These are phyloP conservation scores for Agrotis clavis DNA, from an alignment of 2,888 invertebrate genomes.

Conservation along the genomic window DNA sequence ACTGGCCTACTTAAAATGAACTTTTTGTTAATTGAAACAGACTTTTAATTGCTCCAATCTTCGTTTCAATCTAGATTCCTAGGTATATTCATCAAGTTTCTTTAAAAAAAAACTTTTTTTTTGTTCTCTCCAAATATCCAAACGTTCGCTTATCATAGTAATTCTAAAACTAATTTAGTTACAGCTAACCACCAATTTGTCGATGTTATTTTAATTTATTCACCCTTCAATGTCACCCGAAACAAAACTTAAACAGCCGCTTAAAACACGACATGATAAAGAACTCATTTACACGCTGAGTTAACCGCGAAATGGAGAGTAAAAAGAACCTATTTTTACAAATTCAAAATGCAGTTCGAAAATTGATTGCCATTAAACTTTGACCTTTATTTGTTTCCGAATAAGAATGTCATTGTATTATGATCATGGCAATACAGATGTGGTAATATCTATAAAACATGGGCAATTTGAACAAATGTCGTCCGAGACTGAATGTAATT, in stretches of 20 bases:
- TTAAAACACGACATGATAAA: conserved; percentile 87
- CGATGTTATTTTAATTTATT: conserved; percentile 81
- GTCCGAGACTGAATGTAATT: conserved; percentile 83
- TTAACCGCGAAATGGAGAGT: conserved; percentile 88
- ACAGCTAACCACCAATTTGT: conserved; percentile 54
- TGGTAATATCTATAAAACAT: conserved; percentile 75
- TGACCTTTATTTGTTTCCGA: conserved; percentile 45
- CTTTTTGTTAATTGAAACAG: no score
- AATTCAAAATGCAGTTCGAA: conserved; percentile 53
- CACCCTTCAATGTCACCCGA: conserved; percentile 80
- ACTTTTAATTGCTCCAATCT: no score
- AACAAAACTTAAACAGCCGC: conserved; percentile 83
- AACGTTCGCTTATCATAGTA: conserved; percentile 1
- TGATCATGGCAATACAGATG: conserved; percentile 20
- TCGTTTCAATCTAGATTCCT: no score
- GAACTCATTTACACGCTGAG: conserved; percentile 90
- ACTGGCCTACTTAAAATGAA: no score
- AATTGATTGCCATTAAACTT: conserved; percentile 53
- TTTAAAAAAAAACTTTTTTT: neutral
- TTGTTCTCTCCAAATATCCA: conserved; percentile 5
- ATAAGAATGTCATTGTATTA: conserved; percentile 38
- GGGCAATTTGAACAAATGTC: conserved; percentile 90
- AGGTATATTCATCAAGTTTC: no score
- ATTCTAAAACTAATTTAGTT: conserved; percentile 41
- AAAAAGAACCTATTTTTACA: conserved; percentile 79